phyloP scores from a whole-genome alignment of 2,113 vertebrate species.

The Hippoglossus stenolepis region DNA sequence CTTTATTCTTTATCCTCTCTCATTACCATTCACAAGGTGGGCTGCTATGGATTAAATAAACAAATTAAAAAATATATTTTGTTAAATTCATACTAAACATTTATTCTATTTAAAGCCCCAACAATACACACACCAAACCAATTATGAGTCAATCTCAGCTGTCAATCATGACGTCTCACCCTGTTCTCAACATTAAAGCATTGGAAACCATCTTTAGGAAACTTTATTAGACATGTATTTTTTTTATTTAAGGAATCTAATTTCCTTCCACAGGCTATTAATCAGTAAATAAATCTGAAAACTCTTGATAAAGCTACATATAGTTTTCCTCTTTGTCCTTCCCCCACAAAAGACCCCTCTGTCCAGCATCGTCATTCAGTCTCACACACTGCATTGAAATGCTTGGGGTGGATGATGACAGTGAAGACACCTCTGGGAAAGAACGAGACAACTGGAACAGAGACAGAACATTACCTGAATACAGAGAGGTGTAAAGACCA shows the following conservation, averaged over 20 bases:
- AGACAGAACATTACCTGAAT: slow-evolving; percentile 24
- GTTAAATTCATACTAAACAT: no score
- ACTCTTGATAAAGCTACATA: background rate
- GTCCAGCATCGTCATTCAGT: background rate
- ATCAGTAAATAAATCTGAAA: slow-evolving; percentile 2
- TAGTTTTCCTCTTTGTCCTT: background rate
- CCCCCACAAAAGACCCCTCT: no score
- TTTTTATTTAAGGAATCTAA: background rate
- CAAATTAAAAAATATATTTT: background rate
- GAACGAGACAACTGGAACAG: slow-evolving; percentile 28
- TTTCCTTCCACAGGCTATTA: background rate
- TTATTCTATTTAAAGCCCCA: no score
- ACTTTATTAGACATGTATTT: background rate
- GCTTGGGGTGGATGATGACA: background rate
- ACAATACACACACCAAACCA: background rate
- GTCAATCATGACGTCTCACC: no score
- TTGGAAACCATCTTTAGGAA: background rate
- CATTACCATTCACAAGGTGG: background rate
- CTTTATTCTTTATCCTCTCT: background rate
- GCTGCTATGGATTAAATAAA: background rate
- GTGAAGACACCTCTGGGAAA: slow-evolving; percentile 16
- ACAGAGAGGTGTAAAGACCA: slow-evolving; percentile 17
- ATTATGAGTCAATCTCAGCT: background rate
- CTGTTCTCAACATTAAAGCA: no score
- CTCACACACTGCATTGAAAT: slow-evolving; percentile 2